These are phyloP conservation scores for Cyphomyrus discorhynchus DNA, from an alignment of 2,113 vertebrate species.

Conservation along the genomic window DNA sequence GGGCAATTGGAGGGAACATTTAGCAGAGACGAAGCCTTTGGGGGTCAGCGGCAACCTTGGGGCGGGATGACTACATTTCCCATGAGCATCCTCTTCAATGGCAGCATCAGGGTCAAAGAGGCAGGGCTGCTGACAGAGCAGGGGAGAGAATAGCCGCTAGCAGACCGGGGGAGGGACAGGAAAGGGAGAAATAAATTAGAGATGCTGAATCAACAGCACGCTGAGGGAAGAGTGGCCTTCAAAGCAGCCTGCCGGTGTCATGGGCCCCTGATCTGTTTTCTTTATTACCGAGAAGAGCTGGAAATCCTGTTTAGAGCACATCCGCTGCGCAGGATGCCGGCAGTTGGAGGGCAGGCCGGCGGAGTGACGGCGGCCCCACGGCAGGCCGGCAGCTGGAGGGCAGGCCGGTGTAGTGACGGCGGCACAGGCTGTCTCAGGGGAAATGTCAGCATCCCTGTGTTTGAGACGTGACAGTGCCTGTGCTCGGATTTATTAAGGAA, in stretches of 20 bases:
- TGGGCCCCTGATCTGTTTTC: background rate
- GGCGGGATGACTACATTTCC: background rate
- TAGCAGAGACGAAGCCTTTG: background rate
- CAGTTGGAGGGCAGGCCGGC: background rate
- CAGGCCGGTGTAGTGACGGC: background rate
- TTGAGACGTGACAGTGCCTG: background rate
- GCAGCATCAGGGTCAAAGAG: background rate
- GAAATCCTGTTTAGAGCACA: slow-evolving; percentile 10
- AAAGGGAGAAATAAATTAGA: background rate
- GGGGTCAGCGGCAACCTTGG: background rate
- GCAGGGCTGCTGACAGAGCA: background rate
- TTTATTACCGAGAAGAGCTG: background rate
- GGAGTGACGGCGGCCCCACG: background rate
- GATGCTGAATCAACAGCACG: background rate
- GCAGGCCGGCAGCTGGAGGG: no score
- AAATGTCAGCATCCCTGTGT: background rate
- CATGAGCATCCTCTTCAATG: background rate
- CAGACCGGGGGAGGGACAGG: background rate
- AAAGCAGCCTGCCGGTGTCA: background rate
- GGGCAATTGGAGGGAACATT: background rate
- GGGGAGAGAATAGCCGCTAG: background rate
- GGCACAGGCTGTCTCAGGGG: background rate
- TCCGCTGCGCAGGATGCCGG: background rate
- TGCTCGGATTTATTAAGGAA: background rate
- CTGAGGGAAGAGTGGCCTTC: background rate